Evolutionary conservation across 2,888 invertebrate species (phyloP).

Genomic region (Drosophila gaucha): DNA sequence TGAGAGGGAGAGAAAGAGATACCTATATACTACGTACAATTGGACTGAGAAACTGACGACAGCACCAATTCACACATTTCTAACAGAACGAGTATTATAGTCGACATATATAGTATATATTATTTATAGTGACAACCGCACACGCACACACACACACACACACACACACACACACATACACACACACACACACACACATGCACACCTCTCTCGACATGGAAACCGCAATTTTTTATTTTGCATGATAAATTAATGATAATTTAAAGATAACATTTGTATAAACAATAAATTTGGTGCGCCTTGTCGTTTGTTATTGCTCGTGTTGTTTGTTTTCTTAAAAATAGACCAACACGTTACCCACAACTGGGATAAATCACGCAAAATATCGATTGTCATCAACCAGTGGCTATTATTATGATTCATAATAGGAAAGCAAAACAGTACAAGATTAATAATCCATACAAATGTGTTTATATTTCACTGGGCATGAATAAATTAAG

Average conservation of each 20-base stretch:
- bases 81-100: constrained; percentile 28
- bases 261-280: constrained; percentile 72
- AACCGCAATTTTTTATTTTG: constrained; percentile 55
- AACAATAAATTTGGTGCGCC: constrained; percentile 63
- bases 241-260: constrained; percentile 75
- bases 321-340: constrained; percentile 38
- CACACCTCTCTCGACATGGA: constrained; percentile 1
- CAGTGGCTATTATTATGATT: constrained; percentile 25
- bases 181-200: constrained; percentile 10
- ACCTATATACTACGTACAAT: constrained; percentile 13
- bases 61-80: constrained; percentile 54
- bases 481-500: background rate
- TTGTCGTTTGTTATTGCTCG: constrained; percentile 24
- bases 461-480: background rate
- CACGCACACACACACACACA: constrained; percentile 8
- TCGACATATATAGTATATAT: constrained; percentile 23
- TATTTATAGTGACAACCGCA: constrained; percentile 42
- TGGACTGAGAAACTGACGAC: constrained; percentile 23
- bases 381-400: constrained; percentile 29
- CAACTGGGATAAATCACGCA: constrained; percentile 49
- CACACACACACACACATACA: constrained; percentile 5
- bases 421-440: constrained; percentile 7
- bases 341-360: constrained; percentile 49
- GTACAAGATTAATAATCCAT: background rate
- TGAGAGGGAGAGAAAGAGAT: background rate